Percentiles rank a stretch among this genome's conserved stretches.
Conservation (phyloP, 2,113 vertebrate species). For the Daboia siamensis region DNA sequence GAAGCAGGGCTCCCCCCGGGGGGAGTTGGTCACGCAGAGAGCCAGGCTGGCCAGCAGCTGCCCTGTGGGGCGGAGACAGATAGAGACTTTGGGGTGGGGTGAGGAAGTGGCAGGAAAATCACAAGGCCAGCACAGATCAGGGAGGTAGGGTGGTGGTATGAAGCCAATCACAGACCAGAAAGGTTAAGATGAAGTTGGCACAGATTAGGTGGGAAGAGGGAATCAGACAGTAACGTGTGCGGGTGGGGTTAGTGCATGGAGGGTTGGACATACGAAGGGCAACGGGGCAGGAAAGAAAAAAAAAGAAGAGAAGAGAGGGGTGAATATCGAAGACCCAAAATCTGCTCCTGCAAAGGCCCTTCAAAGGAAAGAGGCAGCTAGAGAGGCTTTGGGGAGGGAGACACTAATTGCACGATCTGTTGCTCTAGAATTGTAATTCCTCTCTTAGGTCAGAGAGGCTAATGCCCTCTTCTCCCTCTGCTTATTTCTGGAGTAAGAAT, state of each 20-base stretch:
- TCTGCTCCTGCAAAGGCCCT: slow-evolving; percentile 1
- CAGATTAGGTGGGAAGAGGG: not conserved
- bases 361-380: not conserved
- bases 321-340: slow-evolving; percentile 9
- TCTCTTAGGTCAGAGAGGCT: not conserved
- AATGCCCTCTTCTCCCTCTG: not conserved
- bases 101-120: not conserved
- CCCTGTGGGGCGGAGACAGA: slow-evolving; percentile 19
- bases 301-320: slow-evolving; percentile 16
- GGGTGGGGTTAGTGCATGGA: not conserved
- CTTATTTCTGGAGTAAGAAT: not conserved
- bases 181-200: slow-evolving; percentile 5
- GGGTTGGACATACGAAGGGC: slow-evolving; percentile 12
- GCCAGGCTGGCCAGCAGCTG: slow-evolving; percentile 13
- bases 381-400: not conserved
- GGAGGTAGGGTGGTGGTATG: not conserved
- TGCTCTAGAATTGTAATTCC: too few species aligned
- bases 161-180: slow-evolving; percentile 24
- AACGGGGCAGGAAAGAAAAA: slow-evolving; percentile 26
- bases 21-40: slow-evolving; percentile 34
- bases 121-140: slow-evolving; percentile 18
- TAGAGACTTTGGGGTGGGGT: slow-evolving; percentile 12
- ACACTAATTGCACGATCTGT: not conserved
- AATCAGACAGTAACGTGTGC: not conserved
- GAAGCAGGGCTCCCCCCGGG: slow-evolving; percentile 35